Evolutionary conservation across 2,113 vertebrate species (phyloP), one percentile per base, ranked within the genome.

Genomic region (Prunella fulvescens): DNA sequence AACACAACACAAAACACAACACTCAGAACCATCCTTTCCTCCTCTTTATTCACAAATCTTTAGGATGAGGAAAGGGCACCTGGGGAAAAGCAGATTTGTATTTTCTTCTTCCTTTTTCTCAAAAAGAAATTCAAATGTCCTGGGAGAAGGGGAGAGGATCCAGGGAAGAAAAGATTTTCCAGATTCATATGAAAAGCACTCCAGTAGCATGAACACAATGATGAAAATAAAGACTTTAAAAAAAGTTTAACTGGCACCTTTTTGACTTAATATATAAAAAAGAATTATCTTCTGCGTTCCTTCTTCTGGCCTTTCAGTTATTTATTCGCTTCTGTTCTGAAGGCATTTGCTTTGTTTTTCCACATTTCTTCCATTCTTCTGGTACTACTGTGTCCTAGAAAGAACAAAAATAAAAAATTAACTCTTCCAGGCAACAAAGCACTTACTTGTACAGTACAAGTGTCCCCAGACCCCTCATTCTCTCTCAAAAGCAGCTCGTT

Each of bases 341-440:
- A 93, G 62, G 84, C 54, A 67, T 96, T 89, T 93, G 70, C 67
- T 48, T 95, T 94, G 64, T 64, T 95, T 95, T 88, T 87, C 57
- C 89, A 76, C 71, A 39, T 93, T 96, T 93, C 89, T 94, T 95
- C 90, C 42, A 45, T 85, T 96, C 86, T 94, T 96, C 94, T 86
- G 78, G 80, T 95, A 95, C 86, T 98, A 98, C 28, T 96, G 98
- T 44, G 95, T 97, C 96, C 98, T 98, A 93, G 76, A 97, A 96
- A 97, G 42, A 88, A 84, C 96, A 90, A 97, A 11, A 77, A 57
- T 35, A 10, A 24, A 24, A 72, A 85, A 72, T 98, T 88, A 97
- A 48, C 62, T 94, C 85, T 88, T 82, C 47, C 61, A 84, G 45
- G 71, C n/a, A 88, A 39, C 23, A 71, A 69, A 61, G 26, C 10